A percentile compares a stretch with the other conserved stretches of the same genome.
phyloP scores from a whole-genome alignment of 2,113 vertebrate species.

The Urocitellus parryii region DNA sequence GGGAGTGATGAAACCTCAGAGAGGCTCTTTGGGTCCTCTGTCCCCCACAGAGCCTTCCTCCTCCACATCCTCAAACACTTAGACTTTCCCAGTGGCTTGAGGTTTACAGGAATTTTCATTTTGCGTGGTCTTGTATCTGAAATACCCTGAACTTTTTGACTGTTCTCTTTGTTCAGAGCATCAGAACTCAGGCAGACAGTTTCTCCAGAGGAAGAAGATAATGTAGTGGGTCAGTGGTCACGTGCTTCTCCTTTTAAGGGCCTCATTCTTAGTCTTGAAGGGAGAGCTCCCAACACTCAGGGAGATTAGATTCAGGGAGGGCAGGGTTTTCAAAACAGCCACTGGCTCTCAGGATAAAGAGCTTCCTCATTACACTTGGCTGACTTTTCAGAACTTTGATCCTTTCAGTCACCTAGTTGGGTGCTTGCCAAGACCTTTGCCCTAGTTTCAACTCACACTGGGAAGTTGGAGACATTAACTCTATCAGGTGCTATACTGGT shows the following conservation, averaged over 20 bases:
- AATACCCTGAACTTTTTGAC: neutral
- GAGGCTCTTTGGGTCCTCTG: neutral
- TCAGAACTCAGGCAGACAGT: neutral
- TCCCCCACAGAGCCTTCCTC: neutral
- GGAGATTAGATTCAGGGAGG: neutral
- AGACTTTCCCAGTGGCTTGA: neutral
- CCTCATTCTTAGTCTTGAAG: neutral
- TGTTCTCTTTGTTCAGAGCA: neutral
- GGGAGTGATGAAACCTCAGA: neutral
- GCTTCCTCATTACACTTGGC: neutral
- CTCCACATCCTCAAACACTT: neutral
- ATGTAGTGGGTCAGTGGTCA: neutral
- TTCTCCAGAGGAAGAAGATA: neutral
- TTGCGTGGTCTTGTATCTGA: neutral
- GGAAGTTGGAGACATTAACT: neutral
- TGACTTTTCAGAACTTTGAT: neutral
- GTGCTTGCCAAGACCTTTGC: too few species aligned
- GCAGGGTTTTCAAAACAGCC: neutral
- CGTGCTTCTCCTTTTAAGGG: neutral
- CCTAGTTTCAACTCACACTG: too few species aligned
- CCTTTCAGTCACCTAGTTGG: too few species aligned
- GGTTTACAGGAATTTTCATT: neutral
- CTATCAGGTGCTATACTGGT: neutral
- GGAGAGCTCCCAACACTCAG: neutral
- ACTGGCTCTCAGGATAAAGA: neutral